Evolutionary conservation across 2,888 invertebrate species (phyloP).

Genomic region (Elmis aenea): DNA sequence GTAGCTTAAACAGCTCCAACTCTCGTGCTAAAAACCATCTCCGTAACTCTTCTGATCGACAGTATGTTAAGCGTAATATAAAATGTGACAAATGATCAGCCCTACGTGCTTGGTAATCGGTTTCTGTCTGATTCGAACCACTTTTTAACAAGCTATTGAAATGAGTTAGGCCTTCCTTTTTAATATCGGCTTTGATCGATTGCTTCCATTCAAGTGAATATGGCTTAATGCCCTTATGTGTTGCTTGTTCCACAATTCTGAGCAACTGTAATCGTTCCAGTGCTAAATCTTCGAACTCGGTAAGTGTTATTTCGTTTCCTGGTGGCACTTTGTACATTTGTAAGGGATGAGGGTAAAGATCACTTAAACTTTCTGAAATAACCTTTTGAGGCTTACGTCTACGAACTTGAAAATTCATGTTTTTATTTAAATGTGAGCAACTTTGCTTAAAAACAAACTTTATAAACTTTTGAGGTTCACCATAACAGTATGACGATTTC

Average conservation of each 20-base stretch:
- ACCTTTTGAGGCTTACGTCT: constrained; percentile 9
- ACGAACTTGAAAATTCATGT: neutral
- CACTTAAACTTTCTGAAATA: constrained; percentile 43
- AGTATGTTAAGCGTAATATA: constrained; percentile 86
- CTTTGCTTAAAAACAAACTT: no score
- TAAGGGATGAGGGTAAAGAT: constrained; percentile 68
- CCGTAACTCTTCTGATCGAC: constrained; percentile 77
- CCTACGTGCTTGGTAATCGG: constrained; percentile 61
- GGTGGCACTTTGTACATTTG: constrained; percentile 78
- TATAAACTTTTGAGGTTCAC: neutral
- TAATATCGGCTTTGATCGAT: constrained; percentile 59
- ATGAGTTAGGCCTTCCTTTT: constrained; percentile 62
- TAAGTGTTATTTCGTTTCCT: constrained; percentile 63
- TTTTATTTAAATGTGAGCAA: no score
- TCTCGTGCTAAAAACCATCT: constrained; percentile 88
- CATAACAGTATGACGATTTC: constrained; percentile 3
- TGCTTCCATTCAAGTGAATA: constrained; percentile 65
- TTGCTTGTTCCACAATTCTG: constrained; percentile 70
- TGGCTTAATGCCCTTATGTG: constrained; percentile 57
- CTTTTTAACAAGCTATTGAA: constrained; percentile 59
- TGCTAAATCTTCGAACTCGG: constrained; percentile 85
- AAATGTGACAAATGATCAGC: constrained; percentile 91
- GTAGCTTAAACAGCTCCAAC: constrained; percentile 80
- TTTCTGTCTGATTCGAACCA: constrained; percentile 52
- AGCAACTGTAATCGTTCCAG: constrained; percentile 77